Evolutionary conservation across 1,140 invertebrate species (phyloP).

Genomic region (Drosophila subobscura): DNA sequence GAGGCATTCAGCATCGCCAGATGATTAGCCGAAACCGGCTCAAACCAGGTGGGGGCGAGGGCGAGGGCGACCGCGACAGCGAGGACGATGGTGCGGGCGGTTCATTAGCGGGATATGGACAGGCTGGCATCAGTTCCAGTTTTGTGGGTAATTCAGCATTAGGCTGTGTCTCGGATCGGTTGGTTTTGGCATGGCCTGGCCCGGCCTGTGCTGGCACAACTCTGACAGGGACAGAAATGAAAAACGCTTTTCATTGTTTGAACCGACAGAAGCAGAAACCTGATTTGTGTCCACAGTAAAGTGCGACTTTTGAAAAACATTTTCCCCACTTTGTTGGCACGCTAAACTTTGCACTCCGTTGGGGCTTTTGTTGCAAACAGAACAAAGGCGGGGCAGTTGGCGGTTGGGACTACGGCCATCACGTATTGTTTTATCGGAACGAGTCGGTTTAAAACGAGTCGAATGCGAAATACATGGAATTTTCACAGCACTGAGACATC

Average conservation of each 20-base stretch:
- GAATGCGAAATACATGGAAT: slow-evolving; percentile 27
- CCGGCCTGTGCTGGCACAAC: slow-evolving; percentile 15
- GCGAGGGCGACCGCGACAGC: slow-evolving; percentile 1
- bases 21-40: slow-evolving; percentile 40
- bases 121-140: slow-evolving; percentile 1
- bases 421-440: slow-evolving; percentile 55
- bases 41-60: background rate
- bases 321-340: slow-evolving; percentile 24
- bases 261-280: slow-evolving; percentile 23
- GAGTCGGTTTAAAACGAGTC: background rate
- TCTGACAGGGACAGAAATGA: slow-evolving; percentile 13
- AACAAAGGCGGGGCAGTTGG: slow-evolving; percentile 32
- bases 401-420: slow-evolving; percentile 28
- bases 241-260: slow-evolving; percentile 50
- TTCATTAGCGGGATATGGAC: slow-evolving; percentile 57
- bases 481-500: slow-evolving; percentile 49
- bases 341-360: slow-evolving; percentile 60
- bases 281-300: slow-evolving; percentile 40
- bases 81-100: slow-evolving; percentile 7
- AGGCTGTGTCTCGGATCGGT: slow-evolving; percentile 11
- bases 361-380: slow-evolving; percentile 26
- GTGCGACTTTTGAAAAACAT: slow-evolving; percentile 49
- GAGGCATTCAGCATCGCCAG: background rate
- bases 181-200: background rate
- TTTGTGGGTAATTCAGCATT: slow-evolving; percentile 15